phyloP scores from a whole-genome alignment of 2,888 invertebrate species.

The Xylocampa areola region DNA sequence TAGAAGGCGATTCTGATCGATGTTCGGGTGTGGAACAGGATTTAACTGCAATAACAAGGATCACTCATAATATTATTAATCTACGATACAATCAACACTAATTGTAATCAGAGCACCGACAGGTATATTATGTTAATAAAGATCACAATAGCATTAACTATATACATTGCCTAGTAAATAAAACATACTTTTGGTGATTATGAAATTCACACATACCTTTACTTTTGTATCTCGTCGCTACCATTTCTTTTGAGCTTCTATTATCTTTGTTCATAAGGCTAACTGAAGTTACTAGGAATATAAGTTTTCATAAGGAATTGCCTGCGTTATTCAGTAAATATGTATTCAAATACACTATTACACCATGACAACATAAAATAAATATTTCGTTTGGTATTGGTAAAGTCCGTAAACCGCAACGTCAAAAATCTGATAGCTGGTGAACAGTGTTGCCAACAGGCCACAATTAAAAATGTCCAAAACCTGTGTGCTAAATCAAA shows the following conservation, averaged over 20 bases:
- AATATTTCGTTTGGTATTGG: too few species aligned
- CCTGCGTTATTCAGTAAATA: conserved; percentile 10
- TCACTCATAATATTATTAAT: neutral
- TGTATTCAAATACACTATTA: conserved; percentile 2
- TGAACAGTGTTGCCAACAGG: too few species aligned
- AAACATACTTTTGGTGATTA: neutral
- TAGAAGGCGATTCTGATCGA: conserved; percentile 78
- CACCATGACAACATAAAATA: conserved; percentile 14
- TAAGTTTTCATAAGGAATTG: conserved; percentile 22
- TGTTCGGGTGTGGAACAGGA: conserved; percentile 84
- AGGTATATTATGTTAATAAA: neutral
- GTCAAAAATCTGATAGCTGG: too few species aligned
- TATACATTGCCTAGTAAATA: neutral
- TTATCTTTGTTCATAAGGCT: conserved; percentile 69
- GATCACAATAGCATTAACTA: neutral
- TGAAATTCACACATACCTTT: conserved; percentile 61
- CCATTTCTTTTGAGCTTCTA: conserved; percentile 71
- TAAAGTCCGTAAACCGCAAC: too few species aligned
- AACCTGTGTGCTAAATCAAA: too few species aligned
- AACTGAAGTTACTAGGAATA: conserved; percentile 9
- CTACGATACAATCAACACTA: neutral
- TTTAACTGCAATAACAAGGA: conserved; percentile 72
- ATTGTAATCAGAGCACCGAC: neutral
- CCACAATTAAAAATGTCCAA: too few species aligned
- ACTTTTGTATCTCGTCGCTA: conserved; percentile 75